phyloP scores from a whole-genome alignment of 35 echinoderm and acorn worm genomes.

The Nesometra sesokonis region DNA sequence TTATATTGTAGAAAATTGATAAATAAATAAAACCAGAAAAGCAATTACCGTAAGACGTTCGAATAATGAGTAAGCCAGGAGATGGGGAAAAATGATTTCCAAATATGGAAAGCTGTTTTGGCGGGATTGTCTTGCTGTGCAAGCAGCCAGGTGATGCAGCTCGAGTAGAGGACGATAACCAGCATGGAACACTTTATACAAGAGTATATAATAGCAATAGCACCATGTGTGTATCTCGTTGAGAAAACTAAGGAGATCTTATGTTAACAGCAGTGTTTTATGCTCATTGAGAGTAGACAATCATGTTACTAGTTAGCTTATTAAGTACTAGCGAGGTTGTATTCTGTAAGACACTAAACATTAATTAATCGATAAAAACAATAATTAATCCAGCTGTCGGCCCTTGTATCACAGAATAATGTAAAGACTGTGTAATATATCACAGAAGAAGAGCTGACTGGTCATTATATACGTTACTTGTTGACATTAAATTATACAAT shows the following conservation, averaged over 20 bases:
- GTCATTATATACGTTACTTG: too few species aligned
- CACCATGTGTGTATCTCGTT: not conserved
- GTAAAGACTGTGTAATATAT: too few species aligned
- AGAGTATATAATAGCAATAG: not conserved
- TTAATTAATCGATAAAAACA: not conserved
- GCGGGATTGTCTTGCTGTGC: not conserved
- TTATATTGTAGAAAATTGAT: not conserved
- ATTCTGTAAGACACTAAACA: not conserved
- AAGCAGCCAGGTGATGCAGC: not conserved
- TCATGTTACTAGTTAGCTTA: not conserved
- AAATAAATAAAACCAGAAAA: not conserved
- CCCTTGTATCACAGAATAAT: not conserved
- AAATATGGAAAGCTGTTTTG: not conserved
- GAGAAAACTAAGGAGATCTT: not conserved
- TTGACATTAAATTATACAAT: too few species aligned
- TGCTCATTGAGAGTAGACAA: not conserved
- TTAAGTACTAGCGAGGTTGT: not conserved
- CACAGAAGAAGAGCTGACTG: too few species aligned
- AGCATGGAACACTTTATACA: not conserved
- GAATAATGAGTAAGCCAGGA: not conserved
- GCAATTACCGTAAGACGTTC: not conserved
- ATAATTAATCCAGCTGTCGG: not conserved
- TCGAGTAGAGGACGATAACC: not conserved
- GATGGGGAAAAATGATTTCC: not conserved
- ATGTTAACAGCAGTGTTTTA: not conserved